These are phyloP conservation scores for Ispidina lecontei DNA, from an alignment of 2,797 vertebrate species.

Conservation along the genomic window DNA sequence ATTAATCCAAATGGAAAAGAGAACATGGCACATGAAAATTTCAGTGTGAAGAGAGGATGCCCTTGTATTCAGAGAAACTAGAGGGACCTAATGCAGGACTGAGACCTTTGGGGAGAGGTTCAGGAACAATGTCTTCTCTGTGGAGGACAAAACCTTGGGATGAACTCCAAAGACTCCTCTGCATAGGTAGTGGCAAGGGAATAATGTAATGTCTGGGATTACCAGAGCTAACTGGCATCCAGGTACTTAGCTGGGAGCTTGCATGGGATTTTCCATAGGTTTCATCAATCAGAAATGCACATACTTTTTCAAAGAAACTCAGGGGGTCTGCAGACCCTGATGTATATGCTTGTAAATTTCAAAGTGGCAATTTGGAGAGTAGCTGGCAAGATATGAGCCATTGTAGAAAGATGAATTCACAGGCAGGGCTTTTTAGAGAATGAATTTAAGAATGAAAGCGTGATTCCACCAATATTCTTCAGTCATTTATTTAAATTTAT, in stretches of 20 bases:
- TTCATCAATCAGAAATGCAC: not conserved
- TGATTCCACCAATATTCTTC: not conserved
- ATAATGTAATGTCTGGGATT: not conserved
- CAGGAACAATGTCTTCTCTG: not conserved
- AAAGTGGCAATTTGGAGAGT: not conserved
- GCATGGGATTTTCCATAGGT: not conserved
- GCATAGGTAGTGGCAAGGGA: not conserved
- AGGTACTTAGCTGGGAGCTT: not conserved
- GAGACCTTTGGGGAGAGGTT: not conserved
- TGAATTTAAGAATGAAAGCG: not conserved
- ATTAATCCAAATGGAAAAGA: not conserved
- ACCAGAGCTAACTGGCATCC: not conserved
- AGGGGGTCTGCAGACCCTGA: not conserved
- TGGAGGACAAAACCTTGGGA: not conserved
- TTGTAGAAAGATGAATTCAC: not conserved
- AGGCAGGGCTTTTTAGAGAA: not conserved
- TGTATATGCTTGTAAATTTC: not conserved
- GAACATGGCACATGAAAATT: not conserved
- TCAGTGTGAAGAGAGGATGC: not conserved
- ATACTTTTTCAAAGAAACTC: not conserved
- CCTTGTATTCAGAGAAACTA: not conserved
- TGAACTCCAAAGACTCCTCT: not conserved
- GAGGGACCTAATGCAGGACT: not conserved
- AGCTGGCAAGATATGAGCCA: not conserved
- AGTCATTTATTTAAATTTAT: slow-evolving; percentile 41